These are phyloP conservation scores for Poeciliopsis infans DNA, from an alignment of 2,797 vertebrate species.

Conservation along the genomic window DNA sequence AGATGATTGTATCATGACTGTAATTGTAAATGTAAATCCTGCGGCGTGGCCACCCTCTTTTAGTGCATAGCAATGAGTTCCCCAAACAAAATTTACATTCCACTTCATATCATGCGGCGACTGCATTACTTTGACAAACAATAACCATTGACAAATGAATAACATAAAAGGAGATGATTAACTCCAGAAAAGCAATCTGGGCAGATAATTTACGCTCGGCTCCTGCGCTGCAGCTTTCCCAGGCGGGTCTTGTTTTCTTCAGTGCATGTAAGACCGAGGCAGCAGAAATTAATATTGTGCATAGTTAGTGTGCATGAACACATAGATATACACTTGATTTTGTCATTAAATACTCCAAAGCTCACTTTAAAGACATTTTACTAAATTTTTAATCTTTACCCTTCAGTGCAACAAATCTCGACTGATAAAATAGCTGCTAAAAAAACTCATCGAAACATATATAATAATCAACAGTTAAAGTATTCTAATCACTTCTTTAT, in stretches of 20 bases:
- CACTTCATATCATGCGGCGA: slow-evolving; percentile 67
- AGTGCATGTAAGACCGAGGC: slow-evolving; percentile 4
- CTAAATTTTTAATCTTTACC: slow-evolving; percentile 9
- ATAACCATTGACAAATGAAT: slow-evolving; percentile 79
- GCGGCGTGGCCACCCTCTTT: slow-evolving; percentile 57
- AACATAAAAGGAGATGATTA: slow-evolving; percentile 81
- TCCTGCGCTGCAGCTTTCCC: slow-evolving; percentile 49
- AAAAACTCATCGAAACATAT: slow-evolving; percentile 40
- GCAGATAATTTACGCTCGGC: slow-evolving; percentile 66
- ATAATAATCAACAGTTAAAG: slow-evolving; percentile 59
- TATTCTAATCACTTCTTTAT: slow-evolving; percentile 45
- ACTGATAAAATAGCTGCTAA: slow-evolving; percentile 43
- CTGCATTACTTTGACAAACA: slow-evolving; percentile 78
- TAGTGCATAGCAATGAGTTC: slow-evolving; percentile 66
- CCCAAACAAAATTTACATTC: slow-evolving; percentile 77
- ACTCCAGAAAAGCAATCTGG: slow-evolving; percentile 76
- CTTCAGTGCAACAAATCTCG: slow-evolving; percentile 11
- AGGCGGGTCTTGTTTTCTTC: slow-evolving; percentile 29
- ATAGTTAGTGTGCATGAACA: slow-evolving; percentile 13
- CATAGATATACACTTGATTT: slow-evolving; percentile 25
- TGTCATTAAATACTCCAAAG: slow-evolving; percentile 35
- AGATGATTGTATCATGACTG: slow-evolving; percentile 79
- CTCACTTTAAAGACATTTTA: slow-evolving; percentile 16
- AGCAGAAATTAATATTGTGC: slow-evolving; percentile 32
- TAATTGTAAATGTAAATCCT: slow-evolving; percentile 81